Conservation (phyloP, 2,797 vertebrate genomes). For the Borostomias antarcticus region DNA sequence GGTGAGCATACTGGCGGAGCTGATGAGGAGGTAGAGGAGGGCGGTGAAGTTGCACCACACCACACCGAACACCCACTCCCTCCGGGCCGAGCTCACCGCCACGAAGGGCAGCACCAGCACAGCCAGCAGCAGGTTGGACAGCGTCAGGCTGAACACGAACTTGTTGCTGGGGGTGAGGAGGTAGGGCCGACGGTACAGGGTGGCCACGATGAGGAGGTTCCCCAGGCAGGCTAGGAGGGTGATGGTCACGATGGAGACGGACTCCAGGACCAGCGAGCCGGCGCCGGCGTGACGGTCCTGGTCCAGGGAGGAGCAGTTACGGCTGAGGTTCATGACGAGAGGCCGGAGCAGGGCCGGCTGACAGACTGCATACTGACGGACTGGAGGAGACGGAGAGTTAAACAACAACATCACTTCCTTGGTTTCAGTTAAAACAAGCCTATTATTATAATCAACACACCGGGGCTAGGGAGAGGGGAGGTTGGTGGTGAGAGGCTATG, state of each 20-base stretch:
- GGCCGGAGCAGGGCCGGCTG: conserved; percentile 34
- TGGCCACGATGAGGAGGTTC: conserved; percentile 90
- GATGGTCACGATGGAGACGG: conserved; percentile 88
- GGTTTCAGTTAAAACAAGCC: not conserved
- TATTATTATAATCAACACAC: not conserved
- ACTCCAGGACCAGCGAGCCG: conserved; percentile 79
- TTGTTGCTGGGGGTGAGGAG: conserved; percentile 98
- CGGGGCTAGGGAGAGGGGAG: no score
- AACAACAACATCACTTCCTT: no score
- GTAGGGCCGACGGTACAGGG: conserved; percentile 93
- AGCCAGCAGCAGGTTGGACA: conserved; percentile 93
- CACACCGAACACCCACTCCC: conserved; percentile 96
- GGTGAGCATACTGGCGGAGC: conserved; percentile 98
- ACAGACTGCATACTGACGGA: conserved; percentile 71
- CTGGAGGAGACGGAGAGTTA: conserved; percentile 62
- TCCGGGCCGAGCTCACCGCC: conserved; percentile 86
- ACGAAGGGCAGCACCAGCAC: conserved; percentile 93
- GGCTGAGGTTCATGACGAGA: conserved; percentile 87
- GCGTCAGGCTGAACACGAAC: conserved; percentile 97
- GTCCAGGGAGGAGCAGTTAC: conserved; percentile 75
- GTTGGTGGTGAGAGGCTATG: not conserved
- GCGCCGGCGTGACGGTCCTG: conserved; percentile 59
- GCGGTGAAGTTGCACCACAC: conserved; percentile 99
- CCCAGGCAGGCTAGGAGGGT: conserved; percentile 90
- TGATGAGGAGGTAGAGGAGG: conserved; percentile 95